Base-by-base conservation (phyloP, 2,797 vertebrate species). In the Chromis chromis region DNA sequence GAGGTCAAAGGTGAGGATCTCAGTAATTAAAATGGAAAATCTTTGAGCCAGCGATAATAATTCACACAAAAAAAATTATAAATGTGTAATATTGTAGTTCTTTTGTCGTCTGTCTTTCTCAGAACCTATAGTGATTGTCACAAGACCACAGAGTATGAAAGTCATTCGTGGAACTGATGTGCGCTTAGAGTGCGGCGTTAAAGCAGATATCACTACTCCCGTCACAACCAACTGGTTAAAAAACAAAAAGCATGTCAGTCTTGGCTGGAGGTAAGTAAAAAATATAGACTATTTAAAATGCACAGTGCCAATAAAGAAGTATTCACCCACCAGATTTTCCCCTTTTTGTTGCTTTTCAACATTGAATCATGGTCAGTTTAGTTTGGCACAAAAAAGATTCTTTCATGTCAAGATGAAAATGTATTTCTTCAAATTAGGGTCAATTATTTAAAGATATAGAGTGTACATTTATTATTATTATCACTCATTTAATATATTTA, bases 1-100 rank as follows among this genome's bases (percentile, higher is more conserved):
- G 97, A 99, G 86, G 97, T 99, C 88, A 99, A 99, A 98, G 98
- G 98, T 99, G 82, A 93, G 85, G 19, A 24, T 31, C 13, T 27
- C 31, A 24, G 3, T 19, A 7, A 58, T 40, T 54, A 2, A 54
- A 27, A 10, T 6, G 2, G n/a, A 69, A 62, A 50, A 49, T 13
- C 1, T 48, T 50, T 65, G 1, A 73, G 22, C 13, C 24, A 11
- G 2, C 2, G 10, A 11, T 22, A n/a, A 1, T 14, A 4, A 48
- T 52, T 53, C 9, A 46, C 44, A 46, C 14, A 44, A 31, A 24
- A 1, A 1, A 16, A 0, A 12, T 21, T 71, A 6, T 31, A 22
- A 53, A 11, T 1, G n/a, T 42, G 21, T 25, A 21, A 16, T 39
- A 40, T 22, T 46, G 4, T 24, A 22, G 17, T 11, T 36, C 42